Conservation (phyloP, 2,888 invertebrate species). For the Drosophila greeni region DNA sequence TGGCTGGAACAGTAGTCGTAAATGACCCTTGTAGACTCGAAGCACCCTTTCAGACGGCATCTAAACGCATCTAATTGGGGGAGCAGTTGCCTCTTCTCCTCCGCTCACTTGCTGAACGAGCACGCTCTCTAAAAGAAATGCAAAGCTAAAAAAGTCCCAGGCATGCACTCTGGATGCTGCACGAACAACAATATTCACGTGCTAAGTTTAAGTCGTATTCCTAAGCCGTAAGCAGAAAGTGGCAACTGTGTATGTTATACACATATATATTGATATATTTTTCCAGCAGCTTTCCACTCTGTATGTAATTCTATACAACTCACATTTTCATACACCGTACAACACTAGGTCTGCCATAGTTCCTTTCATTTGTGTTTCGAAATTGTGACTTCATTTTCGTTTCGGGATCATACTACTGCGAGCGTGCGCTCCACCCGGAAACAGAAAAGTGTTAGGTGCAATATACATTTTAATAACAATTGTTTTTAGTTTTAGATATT, state of each 20-base stretch:
- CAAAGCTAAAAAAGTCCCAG: slow-evolving; percentile 12
- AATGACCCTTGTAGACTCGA: slow-evolving; percentile 3
- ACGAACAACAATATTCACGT: slow-evolving; percentile 46
- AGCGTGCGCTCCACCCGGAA: slow-evolving; percentile 1
- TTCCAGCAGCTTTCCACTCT: slow-evolving; percentile 37
- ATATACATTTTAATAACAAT: slow-evolving; percentile 32
- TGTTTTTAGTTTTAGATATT: slow-evolving; percentile 37
- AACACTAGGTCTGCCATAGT: slow-evolving; percentile 40
- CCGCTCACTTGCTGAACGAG: slow-evolving; percentile 52
- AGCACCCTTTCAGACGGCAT: slow-evolving; percentile 13
- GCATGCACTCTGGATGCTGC: slow-evolving; percentile 10
- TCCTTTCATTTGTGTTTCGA: slow-evolving; percentile 46
- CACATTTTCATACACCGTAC: slow-evolving; percentile 17
- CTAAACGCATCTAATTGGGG: slow-evolving; percentile 31
- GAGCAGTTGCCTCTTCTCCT: slow-evolving; percentile 8
- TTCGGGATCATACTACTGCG: not conserved
- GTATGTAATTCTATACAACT: slow-evolving; percentile 32
- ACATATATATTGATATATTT: slow-evolving; percentile 27
- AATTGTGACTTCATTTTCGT: slow-evolving; percentile 20
- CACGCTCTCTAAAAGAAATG: slow-evolving; percentile 52
- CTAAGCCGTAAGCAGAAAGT: slow-evolving; percentile 58
- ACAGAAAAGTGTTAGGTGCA: slow-evolving; percentile 34
- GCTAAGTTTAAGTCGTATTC: slow-evolving; percentile 44
- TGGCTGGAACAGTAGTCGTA: slow-evolving; percentile 89
- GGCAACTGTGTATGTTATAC: slow-evolving; percentile 32